Base-by-base conservation (phyloP, 2,888 invertebrate species). In the Matsumyia berberina region DNA sequence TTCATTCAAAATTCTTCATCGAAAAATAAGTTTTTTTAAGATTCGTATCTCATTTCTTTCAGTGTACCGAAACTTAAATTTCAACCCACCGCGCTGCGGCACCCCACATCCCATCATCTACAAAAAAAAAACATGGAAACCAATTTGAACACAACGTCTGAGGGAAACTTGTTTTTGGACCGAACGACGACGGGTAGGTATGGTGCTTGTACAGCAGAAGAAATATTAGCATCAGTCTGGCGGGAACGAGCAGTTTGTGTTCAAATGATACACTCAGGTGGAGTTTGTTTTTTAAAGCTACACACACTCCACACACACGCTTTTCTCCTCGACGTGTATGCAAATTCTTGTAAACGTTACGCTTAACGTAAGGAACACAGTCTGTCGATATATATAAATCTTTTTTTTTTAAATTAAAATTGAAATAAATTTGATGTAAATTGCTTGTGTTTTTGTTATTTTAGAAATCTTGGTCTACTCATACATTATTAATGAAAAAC, bases 171-270 rank as follows among this genome's bases (percentile, higher is more conserved):
- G 29, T 39, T 58, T 49, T 19, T 69, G 33, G 9, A 15, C 31
- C 5, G 12, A 24, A 55, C 29, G 19, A 15, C 12, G 39, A 29
- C 8, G 57, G 55, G 12, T 24, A 12, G 55, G 12, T 24, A 12
- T 55, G 74, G 37, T 74, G 42, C 31, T 72, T 39, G 44, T 51
- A 58, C 49, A 66, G 55, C 49, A 66, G 58, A 64, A 44, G 53
- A 78, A 67, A 42, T 83, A 73, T 72, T 60, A 82, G 46, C 62
- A 64, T 67, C 78, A 62, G 83, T 79, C 73, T 83, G 73, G 44
- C 15, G 31, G 51, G 39, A 78, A 73, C 17, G 57, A 73, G 73
- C 44, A 51, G 73, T 83, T 79, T 51, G 57, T n/a, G 7, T 62
- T 62, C n/a, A 69, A 83, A 78, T 69, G 55, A 73, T 78, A 72